Evolutionary conservation across 1,140 invertebrate species (phyloP).

Genomic region (Pogonognathellus flavescens): DNA sequence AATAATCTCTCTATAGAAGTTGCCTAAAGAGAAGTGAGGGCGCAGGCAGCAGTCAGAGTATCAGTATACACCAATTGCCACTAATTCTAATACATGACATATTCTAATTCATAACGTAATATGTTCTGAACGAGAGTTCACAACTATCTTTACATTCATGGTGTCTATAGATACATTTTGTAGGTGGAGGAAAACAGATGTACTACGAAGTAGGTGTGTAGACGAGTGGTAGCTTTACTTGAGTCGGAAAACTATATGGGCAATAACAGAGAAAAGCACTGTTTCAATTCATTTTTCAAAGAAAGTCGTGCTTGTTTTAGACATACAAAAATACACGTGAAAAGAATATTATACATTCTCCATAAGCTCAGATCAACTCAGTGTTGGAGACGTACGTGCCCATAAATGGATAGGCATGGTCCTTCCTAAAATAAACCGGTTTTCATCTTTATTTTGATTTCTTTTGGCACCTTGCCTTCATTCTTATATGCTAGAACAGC

Average conservation of each 20-base stretch:
- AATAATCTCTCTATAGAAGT: neutral
- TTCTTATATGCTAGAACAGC: conserved; percentile 42
- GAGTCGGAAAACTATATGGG: conserved; percentile 17
- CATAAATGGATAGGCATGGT: conserved; percentile 53
- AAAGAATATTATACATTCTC: neutral
- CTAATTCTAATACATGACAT: no score
- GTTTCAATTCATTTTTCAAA: conserved; percentile 14
- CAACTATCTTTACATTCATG: no score
- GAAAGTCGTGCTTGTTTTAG: neutral
- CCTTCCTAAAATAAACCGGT: conserved; percentile 51
- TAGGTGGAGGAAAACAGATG: conserved; percentile 48
- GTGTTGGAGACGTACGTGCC: conserved; percentile 24
- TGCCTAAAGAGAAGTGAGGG: neutral
- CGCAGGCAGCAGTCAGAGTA: no score
- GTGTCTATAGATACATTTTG: neutral
- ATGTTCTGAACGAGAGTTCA: no score
- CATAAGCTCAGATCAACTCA: neutral
- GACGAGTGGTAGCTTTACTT: conserved; percentile 2
- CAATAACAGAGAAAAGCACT: conserved; percentile 35
- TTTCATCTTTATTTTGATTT: conserved; percentile 57
- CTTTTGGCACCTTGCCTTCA: conserved; percentile 55
- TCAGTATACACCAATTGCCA: no score
- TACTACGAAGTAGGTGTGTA: conserved; percentile 6
- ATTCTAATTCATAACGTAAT: no score
- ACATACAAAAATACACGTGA: neutral